These are phyloP conservation scores for Lagodon rhomboides DNA, from an alignment of 2,797 vertebrate genomes.

Conservation along the genomic window DNA sequence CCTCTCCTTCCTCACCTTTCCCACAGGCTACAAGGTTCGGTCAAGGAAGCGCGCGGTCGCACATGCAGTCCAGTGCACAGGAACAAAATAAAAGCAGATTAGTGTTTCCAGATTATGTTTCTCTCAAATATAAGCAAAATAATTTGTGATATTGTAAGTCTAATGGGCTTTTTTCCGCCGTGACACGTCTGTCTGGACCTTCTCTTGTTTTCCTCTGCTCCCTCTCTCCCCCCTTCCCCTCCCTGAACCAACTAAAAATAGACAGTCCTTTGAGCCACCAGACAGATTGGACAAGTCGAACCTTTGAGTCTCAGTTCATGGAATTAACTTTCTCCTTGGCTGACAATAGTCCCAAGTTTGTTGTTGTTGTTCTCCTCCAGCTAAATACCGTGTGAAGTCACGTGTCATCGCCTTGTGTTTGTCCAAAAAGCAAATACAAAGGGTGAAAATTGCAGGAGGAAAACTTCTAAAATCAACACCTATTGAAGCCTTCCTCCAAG, in stretches of 20 bases:
- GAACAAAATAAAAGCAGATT: background rate
- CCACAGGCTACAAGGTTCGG: slow-evolving; percentile 22
- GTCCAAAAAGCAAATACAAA: background rate
- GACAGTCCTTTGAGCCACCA: slow-evolving; percentile 62
- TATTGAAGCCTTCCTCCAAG: background rate
- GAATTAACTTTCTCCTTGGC: slow-evolving; percentile 59
- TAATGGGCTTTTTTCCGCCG: slow-evolving; percentile 34
- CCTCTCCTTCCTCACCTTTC: slow-evolving; percentile 12
- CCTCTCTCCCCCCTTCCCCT: slow-evolving; percentile 21
- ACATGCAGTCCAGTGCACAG: background rate
- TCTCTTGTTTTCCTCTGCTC: slow-evolving; percentile 58
- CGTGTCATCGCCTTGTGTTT: background rate
- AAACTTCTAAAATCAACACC: background rate
- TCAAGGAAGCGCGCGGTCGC: slow-evolving; percentile 1
- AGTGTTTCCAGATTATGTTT: slow-evolving; percentile 5
- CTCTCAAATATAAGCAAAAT: background rate
- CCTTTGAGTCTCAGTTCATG: slow-evolving; percentile 52
- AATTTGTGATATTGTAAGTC: background rate
- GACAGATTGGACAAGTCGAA: slow-evolving; percentile 67
- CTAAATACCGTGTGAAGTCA: background rate
- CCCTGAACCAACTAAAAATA: slow-evolving; percentile 74
- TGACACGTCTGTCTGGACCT: slow-evolving; percentile 47
- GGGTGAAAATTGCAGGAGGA: background rate
- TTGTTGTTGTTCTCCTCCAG: slow-evolving; percentile 17
- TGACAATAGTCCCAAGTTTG: slow-evolving; percentile 20